A percentile compares a stretch with the other conserved stretches of the same genome.
phyloP scores from a whole-genome alignment of 2,797 vertebrate species.

The Cryptoprocta ferox region DNA sequence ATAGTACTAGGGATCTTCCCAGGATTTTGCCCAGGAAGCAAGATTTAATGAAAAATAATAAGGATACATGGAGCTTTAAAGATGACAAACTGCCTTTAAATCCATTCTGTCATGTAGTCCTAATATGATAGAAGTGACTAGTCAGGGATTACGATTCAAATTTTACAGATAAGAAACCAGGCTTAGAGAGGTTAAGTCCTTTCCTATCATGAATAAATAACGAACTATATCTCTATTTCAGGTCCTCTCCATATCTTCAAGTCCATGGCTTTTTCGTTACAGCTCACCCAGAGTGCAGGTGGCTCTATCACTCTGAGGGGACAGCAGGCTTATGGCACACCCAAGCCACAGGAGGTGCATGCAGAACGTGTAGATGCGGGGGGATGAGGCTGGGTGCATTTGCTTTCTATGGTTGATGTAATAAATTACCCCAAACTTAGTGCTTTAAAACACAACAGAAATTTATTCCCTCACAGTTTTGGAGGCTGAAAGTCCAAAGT shows the following conservation, averaged over 20 bases:
- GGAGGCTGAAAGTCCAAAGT: not conserved
- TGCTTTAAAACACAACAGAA: not conserved
- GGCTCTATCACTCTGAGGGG: not conserved
- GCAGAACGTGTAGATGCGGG: not conserved
- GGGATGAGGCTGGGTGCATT: not conserved
- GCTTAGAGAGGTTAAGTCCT: not conserved
- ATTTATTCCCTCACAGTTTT: not conserved
- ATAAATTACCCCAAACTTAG: not conserved
- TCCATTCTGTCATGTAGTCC: not conserved
- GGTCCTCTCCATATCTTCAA: not conserved
- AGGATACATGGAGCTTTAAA: not conserved
- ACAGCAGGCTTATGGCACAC: not conserved
- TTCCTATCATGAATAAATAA: not conserved
- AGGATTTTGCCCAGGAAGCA: not conserved
- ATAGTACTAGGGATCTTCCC: not conserved
- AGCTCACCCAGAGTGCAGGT: not conserved
- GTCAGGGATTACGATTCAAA: not conserved
- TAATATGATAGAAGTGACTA: not conserved
- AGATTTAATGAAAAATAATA: conserved; percentile 15
- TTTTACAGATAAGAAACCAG: not conserved
- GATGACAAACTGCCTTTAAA: not conserved
- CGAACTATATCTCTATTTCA: not conserved
- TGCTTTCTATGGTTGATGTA: not conserved
- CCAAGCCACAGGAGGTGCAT: not conserved
- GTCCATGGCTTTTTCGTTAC: not conserved